Evolutionary conservation across 2,113 vertebrate species (phyloP).

Genomic region (Neolamprologus falcicula): DNA sequence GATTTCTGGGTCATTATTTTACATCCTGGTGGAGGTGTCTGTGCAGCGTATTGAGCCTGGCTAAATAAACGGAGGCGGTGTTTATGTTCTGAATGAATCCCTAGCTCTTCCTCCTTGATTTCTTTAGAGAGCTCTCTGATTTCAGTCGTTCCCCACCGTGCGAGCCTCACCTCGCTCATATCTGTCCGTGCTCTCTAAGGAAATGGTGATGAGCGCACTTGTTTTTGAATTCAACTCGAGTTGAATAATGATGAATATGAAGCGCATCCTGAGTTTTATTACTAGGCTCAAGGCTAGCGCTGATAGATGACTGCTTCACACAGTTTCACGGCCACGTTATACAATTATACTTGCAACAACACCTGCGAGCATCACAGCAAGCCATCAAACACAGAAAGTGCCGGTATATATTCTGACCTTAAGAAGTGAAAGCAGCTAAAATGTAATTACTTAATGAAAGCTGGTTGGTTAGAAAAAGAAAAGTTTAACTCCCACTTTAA

Average conservation of each 20-base stretch:
- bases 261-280: constrained; percentile 15
- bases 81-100: background rate
- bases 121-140: background rate
- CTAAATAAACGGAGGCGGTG: background rate
- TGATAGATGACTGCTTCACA: background rate
- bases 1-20: constrained; percentile 5
- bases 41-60: background rate
- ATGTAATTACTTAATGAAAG: background rate
- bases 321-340: background rate
- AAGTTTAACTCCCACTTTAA: background rate
- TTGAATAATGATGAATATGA: constrained; percentile 18
- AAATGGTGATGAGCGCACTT: background rate
- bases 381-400: background rate
- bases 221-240: background rate
- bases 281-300: constrained; percentile 5
- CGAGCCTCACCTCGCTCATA: background rate
- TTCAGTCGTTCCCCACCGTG: background rate
- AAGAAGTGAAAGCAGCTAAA: background rate
- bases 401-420: background rate
- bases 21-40: background rate
- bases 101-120: background rate
- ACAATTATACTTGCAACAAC: background rate
- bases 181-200: background rate
- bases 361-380: background rate
- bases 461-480: background rate